phyloP scores from a whole-genome alignment of 2,888 invertebrate species.

The Lydus trimaculatus region DNA sequence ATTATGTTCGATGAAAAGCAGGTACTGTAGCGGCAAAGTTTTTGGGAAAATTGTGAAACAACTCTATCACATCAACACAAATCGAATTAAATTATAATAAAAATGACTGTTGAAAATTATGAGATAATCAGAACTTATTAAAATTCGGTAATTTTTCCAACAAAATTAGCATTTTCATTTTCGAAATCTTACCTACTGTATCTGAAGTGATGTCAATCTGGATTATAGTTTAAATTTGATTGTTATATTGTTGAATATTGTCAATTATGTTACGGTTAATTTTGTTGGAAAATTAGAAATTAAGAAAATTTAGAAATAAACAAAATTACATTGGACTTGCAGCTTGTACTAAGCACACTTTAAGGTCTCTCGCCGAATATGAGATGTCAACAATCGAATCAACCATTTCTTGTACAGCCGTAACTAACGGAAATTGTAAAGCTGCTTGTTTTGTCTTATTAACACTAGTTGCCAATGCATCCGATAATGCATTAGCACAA shows the following conservation, averaged over 20 bases:
- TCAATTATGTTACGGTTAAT: neutral
- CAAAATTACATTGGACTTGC: constrained; percentile 63
- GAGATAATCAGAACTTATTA: neutral
- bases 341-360: constrained; percentile 75
- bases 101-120: neutral
- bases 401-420: constrained; percentile 92
- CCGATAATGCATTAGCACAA: constrained; percentile 81
- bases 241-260: no score
- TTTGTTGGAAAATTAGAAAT: constrained; percentile 11
- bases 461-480: constrained; percentile 83
- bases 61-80: neutral
- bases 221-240: neutral
- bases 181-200: neutral
- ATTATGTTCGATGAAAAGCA: neutral
- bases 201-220: neutral
- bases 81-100: neutral
- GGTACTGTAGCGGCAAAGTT: constrained; percentile 6
- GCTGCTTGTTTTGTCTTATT: constrained; percentile 90
- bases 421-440: constrained; percentile 88
- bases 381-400: constrained; percentile 88
- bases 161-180: neutral
- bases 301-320: constrained; percentile 14
- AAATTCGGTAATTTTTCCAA: neutral
- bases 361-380: constrained; percentile 81
- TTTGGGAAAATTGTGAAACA: neutral